Conservation (phyloP, 1,140 invertebrate species). For the Physella acuta region DNA sequence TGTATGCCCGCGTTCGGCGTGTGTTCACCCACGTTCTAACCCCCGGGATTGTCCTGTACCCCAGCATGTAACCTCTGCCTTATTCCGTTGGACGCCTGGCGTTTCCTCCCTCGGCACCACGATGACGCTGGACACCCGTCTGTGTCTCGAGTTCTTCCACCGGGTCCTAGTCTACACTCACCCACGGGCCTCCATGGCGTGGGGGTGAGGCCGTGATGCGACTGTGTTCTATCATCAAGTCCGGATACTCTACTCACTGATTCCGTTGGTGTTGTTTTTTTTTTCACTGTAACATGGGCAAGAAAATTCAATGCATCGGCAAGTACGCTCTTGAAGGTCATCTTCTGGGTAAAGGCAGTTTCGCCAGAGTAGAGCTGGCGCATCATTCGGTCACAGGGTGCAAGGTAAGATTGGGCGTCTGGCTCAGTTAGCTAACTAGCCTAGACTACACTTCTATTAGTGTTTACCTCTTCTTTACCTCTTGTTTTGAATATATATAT, state of each 20-base stretch:
- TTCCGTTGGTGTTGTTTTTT: no score
- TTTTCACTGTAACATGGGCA: constrained; percentile 38
- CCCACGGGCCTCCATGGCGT: neutral
- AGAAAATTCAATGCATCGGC: constrained; percentile 60
- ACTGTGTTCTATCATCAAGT: neutral
- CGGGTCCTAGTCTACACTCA: neutral
- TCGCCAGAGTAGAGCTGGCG: constrained; percentile 60
- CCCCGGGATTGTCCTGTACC: neutral
- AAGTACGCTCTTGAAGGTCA: constrained; percentile 59
- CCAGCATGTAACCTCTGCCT: neutral
- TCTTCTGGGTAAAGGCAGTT: constrained; percentile 59
- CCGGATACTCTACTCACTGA: neutral
- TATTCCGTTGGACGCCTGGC: neutral
- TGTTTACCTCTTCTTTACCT: no score
- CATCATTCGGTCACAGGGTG: constrained; percentile 55
- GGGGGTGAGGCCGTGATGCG: neutral
- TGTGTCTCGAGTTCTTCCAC: neutral
- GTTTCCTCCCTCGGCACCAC: neutral
- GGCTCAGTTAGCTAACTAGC: no score
- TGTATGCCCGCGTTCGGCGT: neutral
- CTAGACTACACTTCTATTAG: no score
- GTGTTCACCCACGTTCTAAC: neutral
- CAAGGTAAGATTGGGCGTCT: constrained; percentile 59
- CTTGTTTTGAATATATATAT: no score
- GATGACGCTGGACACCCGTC: neutral